Percentiles rank a stretch among this genome's conserved stretches.
Conservation (phyloP, 2,113 vertebrate species). For the Serilophus lunatus region DNA sequence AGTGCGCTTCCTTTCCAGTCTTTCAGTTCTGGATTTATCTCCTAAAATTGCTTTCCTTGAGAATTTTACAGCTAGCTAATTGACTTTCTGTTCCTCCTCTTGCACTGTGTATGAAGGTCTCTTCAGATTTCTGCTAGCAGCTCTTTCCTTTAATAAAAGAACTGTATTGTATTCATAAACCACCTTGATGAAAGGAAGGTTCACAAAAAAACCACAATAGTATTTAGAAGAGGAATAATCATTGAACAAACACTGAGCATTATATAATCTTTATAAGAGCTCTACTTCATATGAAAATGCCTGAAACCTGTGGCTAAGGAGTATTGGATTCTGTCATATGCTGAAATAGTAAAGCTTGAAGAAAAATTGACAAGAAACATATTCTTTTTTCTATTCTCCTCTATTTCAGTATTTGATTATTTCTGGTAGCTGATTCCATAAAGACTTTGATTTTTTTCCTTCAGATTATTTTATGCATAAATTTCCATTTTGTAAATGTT, state of each 20-base stretch:
- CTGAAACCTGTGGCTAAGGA: neutral
- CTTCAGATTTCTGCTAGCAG: neutral
- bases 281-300: neutral
- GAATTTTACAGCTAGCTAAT: slow-evolving; percentile 15
- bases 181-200: neutral
- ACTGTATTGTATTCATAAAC: neutral
- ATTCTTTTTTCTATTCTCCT: neutral
- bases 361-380: neutral
- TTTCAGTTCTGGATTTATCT: neutral
- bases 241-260: neutral
- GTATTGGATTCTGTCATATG: neutral
- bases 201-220: neutral
- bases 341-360: neutral
- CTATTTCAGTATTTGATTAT: neutral
- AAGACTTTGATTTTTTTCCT: neutral
- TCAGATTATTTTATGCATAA: neutral
- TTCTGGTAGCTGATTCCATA: neutral
- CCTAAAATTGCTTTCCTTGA: neutral
- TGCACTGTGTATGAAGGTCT: neutral
- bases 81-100: neutral
- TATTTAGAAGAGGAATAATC: neutral
- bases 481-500: neutral
- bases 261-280: neutral
- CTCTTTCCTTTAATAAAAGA: neutral
- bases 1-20: neutral